A percentile compares a stretch with the other conserved stretches of the same genome.
Evolutionary conservation across 2,888 invertebrate species (phyloP).

Genomic region (Nymphalis urticae): DNA sequence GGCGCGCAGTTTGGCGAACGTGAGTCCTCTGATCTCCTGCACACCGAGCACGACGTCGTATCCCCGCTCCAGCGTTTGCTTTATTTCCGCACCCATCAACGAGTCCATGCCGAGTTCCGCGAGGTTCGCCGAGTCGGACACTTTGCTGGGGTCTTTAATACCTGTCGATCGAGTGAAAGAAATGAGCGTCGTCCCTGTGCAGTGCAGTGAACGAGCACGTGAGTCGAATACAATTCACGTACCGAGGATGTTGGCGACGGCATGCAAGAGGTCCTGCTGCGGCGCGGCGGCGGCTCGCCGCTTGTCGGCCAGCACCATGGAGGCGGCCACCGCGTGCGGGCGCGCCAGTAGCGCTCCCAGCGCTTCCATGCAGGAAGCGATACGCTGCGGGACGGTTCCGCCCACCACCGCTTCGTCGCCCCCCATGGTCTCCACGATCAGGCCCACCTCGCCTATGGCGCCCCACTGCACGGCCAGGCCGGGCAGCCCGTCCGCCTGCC

Average conservation of each 20-base stretch:
- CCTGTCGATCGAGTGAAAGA: conserved; percentile 67
- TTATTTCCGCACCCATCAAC: conserved; percentile 99
- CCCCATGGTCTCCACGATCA: conserved; percentile 94
- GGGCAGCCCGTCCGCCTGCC: conserved; percentile 91
- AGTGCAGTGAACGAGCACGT: too few relatives aligned
- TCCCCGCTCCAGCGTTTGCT: conserved; percentile 95
- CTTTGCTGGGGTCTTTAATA: conserved; percentile 91
- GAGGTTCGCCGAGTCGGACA: conserved; percentile 88
- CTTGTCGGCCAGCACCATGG: conserved; percentile 94
- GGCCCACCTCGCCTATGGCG: conserved; percentile 98
- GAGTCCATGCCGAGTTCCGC: conserved; percentile 99
- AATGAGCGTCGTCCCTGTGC: too few relatives aligned
- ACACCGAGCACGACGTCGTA: conserved; percentile 95
- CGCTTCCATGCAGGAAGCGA: conserved; percentile 94
- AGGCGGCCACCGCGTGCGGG: conserved; percentile 90
- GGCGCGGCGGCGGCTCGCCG: conserved; percentile 83
- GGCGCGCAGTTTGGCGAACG: conserved; percentile 87
- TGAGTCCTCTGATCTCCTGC: conserved; percentile 93
- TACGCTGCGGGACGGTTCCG: conserved; percentile 97
- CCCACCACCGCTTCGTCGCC: conserved; percentile 95
- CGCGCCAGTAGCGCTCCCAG: conserved; percentile 95
- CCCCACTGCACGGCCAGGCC: conserved; percentile 98
- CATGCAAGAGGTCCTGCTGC: conserved; percentile 83
- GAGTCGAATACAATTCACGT: conserved; percentile 22
- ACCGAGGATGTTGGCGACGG: conserved; percentile 94